Evolutionary conservation across 2,797 vertebrate species (phyloP).

Genomic region (Microcaecilia unicolor): DNA sequence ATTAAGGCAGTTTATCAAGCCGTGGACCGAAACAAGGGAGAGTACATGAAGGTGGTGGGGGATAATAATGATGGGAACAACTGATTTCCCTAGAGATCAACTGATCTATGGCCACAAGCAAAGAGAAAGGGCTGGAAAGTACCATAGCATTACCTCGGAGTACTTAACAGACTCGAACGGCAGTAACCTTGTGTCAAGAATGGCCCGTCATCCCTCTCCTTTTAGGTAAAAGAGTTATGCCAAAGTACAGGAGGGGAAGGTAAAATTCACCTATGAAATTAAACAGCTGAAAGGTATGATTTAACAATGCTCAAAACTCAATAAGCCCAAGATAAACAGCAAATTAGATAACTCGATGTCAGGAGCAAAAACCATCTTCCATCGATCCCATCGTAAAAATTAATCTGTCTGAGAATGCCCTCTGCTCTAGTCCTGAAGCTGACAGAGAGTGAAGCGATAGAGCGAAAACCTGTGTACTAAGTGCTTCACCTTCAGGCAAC

Average conservation of each 20-base stretch:
- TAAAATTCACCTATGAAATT: conserved; percentile 71
- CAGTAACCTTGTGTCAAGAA: conserved; percentile 58
- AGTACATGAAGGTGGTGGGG: conserved; percentile 81
- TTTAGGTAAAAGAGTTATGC: conserved; percentile 65
- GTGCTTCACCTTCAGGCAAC: conserved; percentile 67
- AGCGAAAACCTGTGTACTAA: conserved; percentile 53
- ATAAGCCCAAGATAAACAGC: conserved; percentile 85
- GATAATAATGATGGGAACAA: conserved; percentile 92
- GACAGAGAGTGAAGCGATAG: conserved; percentile 67
- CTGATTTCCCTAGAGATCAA: conserved; percentile 93
- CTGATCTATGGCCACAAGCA: conserved; percentile 88
- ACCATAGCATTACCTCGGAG: conserved; percentile 80
- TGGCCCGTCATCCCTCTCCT: conserved; percentile 51
- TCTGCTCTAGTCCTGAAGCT: conserved; percentile 65
- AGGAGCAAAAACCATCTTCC: conserved; percentile 62
- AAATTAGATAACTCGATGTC: conserved; percentile 81
- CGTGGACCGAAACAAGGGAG: conserved; percentile 80
- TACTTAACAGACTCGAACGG: conserved; percentile 66
- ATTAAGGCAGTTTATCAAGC: conserved; percentile 75
- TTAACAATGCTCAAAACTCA: conserved; percentile 87
- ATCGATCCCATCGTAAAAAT: conserved; percentile 84
- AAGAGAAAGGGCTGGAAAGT: conserved; percentile 64
- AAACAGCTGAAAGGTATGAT: conserved; percentile 87
- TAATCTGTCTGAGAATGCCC: conserved; percentile 73
- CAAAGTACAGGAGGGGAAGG: conserved; percentile 58